Evolutionary conservation across 2,797 vertebrate genomes (phyloP).

Genomic region (Myioborus melanocephalus): DNA sequence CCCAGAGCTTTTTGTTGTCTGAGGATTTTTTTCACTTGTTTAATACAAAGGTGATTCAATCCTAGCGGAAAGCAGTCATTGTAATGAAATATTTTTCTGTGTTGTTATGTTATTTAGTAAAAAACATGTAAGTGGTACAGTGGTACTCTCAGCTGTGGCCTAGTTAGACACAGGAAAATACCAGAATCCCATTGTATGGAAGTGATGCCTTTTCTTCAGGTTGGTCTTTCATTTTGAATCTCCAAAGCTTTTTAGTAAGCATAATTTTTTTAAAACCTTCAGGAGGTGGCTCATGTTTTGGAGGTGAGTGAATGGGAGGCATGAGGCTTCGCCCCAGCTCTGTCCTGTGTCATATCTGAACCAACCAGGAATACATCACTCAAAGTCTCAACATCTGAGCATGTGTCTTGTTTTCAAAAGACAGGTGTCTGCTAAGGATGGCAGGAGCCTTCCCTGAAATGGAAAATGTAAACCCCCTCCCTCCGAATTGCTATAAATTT

Average conservation of each 20-base stretch:
- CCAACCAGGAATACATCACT: neutral
- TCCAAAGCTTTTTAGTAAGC: neutral
- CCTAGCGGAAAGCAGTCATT: neutral
- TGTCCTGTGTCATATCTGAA: neutral
- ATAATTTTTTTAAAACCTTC: neutral
- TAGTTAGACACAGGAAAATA: neutral
- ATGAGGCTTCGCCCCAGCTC: neutral
- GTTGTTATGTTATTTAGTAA: neutral
- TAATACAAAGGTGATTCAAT: neutral
- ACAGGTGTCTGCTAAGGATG: neutral
- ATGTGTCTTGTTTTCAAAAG: neutral
- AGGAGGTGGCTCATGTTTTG: neutral
- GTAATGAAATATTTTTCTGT: neutral
- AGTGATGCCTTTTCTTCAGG: neutral
- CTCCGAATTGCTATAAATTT: too few species aligned
- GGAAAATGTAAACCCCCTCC: neutral
- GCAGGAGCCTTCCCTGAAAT: neutral
- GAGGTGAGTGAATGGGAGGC: neutral
- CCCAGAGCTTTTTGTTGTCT: neutral
- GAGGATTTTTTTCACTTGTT: fast-evolving
- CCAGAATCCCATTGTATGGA: neutral
- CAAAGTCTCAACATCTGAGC: neutral
- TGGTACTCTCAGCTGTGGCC: neutral
- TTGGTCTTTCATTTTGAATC: neutral
- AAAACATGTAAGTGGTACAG: neutral